A percentile compares a stretch with the other conserved stretches of the same genome.
Evolutionary conservation across 2,113 vertebrate species (phyloP).

Genomic region (Motacilla tschutschensis): DNA sequence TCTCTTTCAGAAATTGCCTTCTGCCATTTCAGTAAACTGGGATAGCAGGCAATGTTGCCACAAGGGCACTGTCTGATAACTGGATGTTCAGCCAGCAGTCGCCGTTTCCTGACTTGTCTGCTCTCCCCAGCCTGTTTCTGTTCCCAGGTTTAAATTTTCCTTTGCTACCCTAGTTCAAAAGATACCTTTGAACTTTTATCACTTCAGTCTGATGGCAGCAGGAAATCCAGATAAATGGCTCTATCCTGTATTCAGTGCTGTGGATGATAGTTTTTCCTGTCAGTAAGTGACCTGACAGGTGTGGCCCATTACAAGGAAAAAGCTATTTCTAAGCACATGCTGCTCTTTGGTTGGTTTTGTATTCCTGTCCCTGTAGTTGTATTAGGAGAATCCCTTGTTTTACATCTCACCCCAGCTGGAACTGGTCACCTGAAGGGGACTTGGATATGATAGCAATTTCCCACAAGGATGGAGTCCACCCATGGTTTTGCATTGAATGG

Average conservation of each 20-base stretch:
- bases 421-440: neutral
- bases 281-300: neutral
- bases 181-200: constrained; percentile 60
- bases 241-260: neutral
- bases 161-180: constrained; percentile 23
- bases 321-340: neutral
- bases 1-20: neutral
- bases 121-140: neutral
- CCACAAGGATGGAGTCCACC: neutral
- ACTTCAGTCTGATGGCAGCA: constrained; percentile 35
- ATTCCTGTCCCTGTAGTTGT: neutral
- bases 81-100: constrained; percentile 30
- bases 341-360: neutral
- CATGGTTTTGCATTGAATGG: neutral
- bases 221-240: constrained; percentile 51
- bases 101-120: constrained; percentile 35
- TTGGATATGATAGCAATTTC: accelerated
- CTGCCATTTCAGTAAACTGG: neutral
- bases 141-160: constrained; percentile 54
- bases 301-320: neutral
- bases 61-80: neutral
- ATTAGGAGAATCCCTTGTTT: neutral
- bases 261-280: constrained; percentile 14
- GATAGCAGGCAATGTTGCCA: neutral
- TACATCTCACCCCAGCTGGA: neutral